A percentile compares a stretch with the other conserved stretches of the same genome.
These are phyloP conservation scores for Eumaeus atala DNA, from an alignment of 1,140 invertebrate species.

Conservation along the genomic window DNA sequence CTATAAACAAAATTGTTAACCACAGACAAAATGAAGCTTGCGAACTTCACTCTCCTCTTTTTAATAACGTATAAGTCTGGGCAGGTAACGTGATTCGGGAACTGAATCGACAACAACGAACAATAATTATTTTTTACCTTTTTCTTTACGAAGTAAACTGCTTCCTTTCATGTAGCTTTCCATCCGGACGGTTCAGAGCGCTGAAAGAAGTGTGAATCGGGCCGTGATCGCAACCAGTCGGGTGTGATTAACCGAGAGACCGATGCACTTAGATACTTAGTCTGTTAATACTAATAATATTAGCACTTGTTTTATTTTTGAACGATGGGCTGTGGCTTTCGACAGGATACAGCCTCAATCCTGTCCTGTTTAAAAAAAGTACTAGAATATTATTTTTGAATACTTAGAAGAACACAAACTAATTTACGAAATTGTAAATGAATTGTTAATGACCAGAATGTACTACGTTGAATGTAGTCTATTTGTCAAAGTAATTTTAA, in stretches of 20 bases:
- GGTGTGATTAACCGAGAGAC: slow-evolving; percentile 56
- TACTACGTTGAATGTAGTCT: too few relatives aligned
- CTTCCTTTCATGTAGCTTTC: slow-evolving; percentile 68
- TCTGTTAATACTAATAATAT: slow-evolving; percentile 60
- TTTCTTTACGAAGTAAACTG: slow-evolving; percentile 59
- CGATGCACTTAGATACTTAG: slow-evolving; percentile 56
- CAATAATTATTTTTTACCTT: slow-evolving; percentile 39
- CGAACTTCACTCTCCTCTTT: too few relatives aligned
- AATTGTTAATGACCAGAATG: too few relatives aligned
- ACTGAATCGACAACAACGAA: slow-evolving; percentile 16
- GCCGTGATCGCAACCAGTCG: slow-evolving; percentile 54
- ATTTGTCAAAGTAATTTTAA: too few relatives aligned
- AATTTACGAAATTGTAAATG: too few relatives aligned
- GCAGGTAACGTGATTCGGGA: slow-evolving; percentile 5
- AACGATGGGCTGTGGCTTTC: slow-evolving; percentile 24
- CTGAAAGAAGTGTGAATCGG: slow-evolving; percentile 65
- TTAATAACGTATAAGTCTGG: slow-evolving; percentile 3
- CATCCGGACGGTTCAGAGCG: slow-evolving; percentile 53
- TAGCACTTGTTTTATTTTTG: slow-evolving; percentile 50
- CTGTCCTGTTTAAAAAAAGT: too few relatives aligned
- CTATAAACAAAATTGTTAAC: too few relatives aligned
- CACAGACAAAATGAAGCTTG: too few relatives aligned
- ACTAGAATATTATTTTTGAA: too few relatives aligned
- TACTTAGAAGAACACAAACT: too few relatives aligned
- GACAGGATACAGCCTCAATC: slow-evolving; percentile 18